phyloP scores from a whole-genome alignment of 2,888 invertebrate species.

The Ligdia adustata region DNA sequence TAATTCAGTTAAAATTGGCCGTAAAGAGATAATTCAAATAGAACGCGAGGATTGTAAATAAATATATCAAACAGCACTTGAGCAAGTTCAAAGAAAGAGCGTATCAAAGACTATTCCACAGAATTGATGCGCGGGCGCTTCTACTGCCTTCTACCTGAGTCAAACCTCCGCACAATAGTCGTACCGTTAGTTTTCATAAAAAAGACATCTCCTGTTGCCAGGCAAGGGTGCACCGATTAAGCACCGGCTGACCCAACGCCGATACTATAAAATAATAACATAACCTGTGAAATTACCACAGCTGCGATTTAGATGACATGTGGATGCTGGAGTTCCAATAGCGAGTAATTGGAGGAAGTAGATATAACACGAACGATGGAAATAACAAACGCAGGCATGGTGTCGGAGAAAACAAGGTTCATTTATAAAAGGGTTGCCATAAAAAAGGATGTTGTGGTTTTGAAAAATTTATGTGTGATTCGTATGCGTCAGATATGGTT shows the following conservation, averaged over 20 bases:
- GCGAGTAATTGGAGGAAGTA: conserved; percentile 46
- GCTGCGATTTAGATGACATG: conserved; percentile 53
- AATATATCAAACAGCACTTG: conserved; percentile 30
- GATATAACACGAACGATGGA: no score
- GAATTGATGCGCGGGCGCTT: conserved; percentile 48
- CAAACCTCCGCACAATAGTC: conserved; percentile 41
- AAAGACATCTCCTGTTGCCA: conserved; percentile 46
- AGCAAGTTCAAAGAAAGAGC: conserved; percentile 51
- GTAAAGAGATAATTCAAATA: conserved; percentile 24
- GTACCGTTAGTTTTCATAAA: conserved; percentile 62
- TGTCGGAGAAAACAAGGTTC: conserved; percentile 41
- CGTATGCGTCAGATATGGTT: conserved; percentile 21
- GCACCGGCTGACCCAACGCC: conserved; percentile 48
- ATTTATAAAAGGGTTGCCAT: conserved; percentile 18
- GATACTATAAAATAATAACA: conserved; percentile 41
- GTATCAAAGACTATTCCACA: conserved; percentile 50
- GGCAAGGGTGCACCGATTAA: conserved; percentile 60
- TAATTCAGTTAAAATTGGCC: conserved; percentile 8
- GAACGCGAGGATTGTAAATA: conserved; percentile 24
- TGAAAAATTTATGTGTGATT: conserved; percentile 12
- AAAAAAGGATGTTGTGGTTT: conserved; percentile 17
- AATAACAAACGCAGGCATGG: conserved; percentile 39
- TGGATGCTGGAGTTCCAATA: conserved; percentile 39
- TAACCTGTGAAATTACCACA: conserved; percentile 60
- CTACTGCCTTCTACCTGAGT: conserved; percentile 70